These are phyloP conservation scores for Hycleus cichorii DNA, from an alignment of 1,140 invertebrate genomes.

Conservation along the genomic window DNA sequence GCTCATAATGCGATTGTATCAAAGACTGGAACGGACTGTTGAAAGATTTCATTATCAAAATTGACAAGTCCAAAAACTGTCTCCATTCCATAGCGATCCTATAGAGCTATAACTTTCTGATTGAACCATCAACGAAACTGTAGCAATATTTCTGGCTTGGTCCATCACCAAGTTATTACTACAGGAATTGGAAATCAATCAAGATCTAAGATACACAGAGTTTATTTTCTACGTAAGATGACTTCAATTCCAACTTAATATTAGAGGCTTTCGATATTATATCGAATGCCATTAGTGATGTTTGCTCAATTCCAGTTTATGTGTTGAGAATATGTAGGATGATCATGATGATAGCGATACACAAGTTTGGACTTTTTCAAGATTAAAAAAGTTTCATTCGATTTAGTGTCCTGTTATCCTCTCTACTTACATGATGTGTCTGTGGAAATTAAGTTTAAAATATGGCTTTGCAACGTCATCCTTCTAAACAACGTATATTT, in stretches of 20 bases:
- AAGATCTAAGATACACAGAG: conserved; percentile 29
- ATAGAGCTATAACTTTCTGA: conserved; percentile 22
- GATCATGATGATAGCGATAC: no score
- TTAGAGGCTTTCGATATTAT: conserved; percentile 2
- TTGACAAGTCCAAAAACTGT: conserved; percentile 17
- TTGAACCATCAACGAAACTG: conserved; percentile 24
- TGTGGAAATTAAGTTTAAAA: no score
- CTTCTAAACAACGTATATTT: no score
- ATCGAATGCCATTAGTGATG: conserved; percentile 7
- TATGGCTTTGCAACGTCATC: no score
- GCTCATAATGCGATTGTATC: conserved; percentile 1
- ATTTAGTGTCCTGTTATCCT: no score
- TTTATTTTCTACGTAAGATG: conserved; percentile 16
- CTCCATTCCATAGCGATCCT: conserved; percentile 2
- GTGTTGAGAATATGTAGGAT: conserved; percentile 5
- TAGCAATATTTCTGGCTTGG: conserved; percentile 23
- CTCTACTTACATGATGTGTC: no score
- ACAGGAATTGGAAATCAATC: conserved; percentile 32
- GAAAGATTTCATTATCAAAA: conserved; percentile 21
- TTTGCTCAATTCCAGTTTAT: conserved; percentile 10
- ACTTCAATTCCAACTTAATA: conserved; percentile 11
- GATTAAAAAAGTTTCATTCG: no score
- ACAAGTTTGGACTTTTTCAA: no score
- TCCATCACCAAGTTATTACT: conserved; percentile 26
- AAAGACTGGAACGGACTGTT: not conserved